phyloP scores from a whole-genome alignment of 1,140 invertebrate species.

The Temnothorax nylanderi region DNA sequence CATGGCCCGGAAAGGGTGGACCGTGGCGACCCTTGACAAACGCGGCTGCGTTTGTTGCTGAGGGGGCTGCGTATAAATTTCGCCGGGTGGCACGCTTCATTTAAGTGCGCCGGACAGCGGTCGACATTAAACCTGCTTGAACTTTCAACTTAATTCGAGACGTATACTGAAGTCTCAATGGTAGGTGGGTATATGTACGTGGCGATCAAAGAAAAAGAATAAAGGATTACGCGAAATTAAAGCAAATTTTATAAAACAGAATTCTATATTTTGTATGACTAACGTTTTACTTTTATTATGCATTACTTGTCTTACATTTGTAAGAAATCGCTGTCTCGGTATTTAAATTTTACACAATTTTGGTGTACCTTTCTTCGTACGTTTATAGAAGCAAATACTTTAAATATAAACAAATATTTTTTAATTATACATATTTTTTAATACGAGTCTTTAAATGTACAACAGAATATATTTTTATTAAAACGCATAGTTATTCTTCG shows the following conservation, averaged over 20 bases:
- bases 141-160: conserved; percentile 39
- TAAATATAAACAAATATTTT: not conserved
- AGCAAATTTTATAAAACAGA: not conserved
- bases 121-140: conserved; percentile 30
- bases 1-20: conserved; percentile 30
- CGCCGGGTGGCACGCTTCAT: conserved; percentile 46
- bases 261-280: not conserved
- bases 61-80: conserved; percentile 47
- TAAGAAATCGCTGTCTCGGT: not conserved
- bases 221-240: not conserved
- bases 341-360: not conserved
- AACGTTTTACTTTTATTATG: not conserved
- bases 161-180: not conserved
- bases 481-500: not conserved
- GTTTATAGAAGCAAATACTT: not conserved
- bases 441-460: not conserved
- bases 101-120: conserved; percentile 43
- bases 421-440: not conserved
- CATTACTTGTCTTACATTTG: not conserved
- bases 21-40: conserved; percentile 43
- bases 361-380: not conserved
- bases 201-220: not conserved
- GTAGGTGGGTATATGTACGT: not conserved
- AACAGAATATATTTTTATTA: not conserved
- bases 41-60: conserved; percentile 12